These are phyloP conservation scores for Acipenser transmontanus DNA, from an alignment of 2,797 vertebrate species.

Conservation along the genomic window DNA sequence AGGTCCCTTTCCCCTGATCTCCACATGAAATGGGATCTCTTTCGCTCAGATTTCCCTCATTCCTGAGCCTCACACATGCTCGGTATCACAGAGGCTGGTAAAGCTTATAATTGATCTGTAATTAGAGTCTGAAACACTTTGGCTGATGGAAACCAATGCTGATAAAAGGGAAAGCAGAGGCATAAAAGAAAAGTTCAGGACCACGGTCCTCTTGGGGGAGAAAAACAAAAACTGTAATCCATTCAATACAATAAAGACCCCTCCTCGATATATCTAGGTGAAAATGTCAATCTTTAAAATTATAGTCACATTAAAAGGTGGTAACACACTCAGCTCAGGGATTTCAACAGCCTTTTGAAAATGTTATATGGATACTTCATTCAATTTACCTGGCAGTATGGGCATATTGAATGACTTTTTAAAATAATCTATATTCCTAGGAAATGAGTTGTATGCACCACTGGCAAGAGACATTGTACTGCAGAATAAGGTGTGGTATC, in stretches of 20 bases:
- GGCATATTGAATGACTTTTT: no score
- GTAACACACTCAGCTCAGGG: conserved; percentile 29
- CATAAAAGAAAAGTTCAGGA: conserved; percentile 20
- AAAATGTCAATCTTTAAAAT: conserved; percentile 17
- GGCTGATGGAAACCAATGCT: conserved; percentile 30
- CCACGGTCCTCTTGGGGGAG: background rate
- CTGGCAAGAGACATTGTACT: no score
- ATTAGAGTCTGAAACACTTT: conserved; percentile 41
- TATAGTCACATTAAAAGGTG: conserved; percentile 37
- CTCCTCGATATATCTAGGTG: background rate
- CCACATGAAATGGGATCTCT: conserved; percentile 62
- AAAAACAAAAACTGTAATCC: conserved; percentile 28
- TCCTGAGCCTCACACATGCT: conserved; percentile 44
- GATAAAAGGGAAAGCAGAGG: conserved; percentile 11
- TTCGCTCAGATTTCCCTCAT: conserved; percentile 41
- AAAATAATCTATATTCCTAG: no score
- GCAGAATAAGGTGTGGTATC: no score
- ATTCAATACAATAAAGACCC: conserved; percentile 12
- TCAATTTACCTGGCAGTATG: no score
- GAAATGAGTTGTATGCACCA: no score
- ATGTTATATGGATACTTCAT: no score
- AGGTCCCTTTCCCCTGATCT: conserved; percentile 56
- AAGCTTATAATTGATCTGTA: conserved; percentile 54
- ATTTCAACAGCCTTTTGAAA: conserved; percentile 27
- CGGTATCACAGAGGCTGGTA: conserved; percentile 38